These are phyloP conservation scores for Danionella dracula DNA, from an alignment of 2,797 vertebrate species.

Conservation along the genomic window DNA sequence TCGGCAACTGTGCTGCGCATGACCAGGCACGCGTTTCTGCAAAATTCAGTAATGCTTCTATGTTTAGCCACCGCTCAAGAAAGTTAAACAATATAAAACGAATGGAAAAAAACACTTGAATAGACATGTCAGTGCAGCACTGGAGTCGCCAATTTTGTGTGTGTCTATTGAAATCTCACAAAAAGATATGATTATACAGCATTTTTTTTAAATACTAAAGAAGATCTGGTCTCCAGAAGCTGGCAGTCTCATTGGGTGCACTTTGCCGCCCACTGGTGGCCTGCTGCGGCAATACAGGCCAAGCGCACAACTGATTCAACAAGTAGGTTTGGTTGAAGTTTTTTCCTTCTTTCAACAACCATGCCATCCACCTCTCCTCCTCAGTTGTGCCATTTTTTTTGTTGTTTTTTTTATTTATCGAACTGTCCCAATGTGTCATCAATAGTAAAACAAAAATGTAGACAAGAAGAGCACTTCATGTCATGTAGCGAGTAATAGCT, in stretches of 20 bases:
- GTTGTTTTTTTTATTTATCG: constrained; percentile 47
- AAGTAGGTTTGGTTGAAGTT: constrained; percentile 49
- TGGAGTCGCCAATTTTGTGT: constrained; percentile 48
- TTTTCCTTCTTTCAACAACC: constrained; percentile 31
- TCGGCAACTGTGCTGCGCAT: constrained; percentile 65
- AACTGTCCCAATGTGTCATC: constrained; percentile 65
- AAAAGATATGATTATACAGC: constrained; percentile 59
- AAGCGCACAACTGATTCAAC: constrained; percentile 65
- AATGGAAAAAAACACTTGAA: constrained; percentile 37
- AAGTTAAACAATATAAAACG: constrained; percentile 48
- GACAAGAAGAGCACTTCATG: constrained; percentile 79
- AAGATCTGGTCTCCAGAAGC: constrained; percentile 51
- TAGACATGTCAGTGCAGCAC: constrained; percentile 43
- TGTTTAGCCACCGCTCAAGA: constrained; percentile 57
- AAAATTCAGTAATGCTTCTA: constrained; percentile 52
- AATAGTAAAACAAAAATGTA: constrained; percentile 33
- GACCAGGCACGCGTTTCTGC: constrained; percentile 63
- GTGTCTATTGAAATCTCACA: constrained; percentile 36
- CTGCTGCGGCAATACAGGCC: constrained; percentile 79
- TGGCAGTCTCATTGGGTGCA: constrained; percentile 46
- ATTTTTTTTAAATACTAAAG: constrained; percentile 62
- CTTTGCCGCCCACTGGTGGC: constrained; percentile 55
- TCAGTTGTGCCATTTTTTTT: constrained; percentile 26
- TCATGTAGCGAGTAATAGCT: constrained; percentile 99
- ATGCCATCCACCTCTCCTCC: constrained; percentile 53